Evolutionary conservation across 2,797 vertebrate species (phyloP).

Genomic region (Sebastiscus tertius): DNA sequence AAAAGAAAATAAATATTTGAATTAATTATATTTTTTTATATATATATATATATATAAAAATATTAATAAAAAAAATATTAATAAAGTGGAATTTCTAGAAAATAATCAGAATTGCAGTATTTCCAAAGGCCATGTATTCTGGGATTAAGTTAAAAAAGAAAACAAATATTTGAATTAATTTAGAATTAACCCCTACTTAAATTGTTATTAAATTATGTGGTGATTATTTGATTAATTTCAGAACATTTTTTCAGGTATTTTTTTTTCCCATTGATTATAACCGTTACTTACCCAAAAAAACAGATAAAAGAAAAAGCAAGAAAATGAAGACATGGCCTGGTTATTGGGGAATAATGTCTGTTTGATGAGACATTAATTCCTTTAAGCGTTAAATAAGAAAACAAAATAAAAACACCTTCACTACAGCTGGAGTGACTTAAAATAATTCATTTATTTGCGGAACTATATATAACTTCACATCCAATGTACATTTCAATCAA

Average conservation of each 20-base stretch:
- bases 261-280: neutral
- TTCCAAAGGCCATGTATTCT: neutral
- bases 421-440: conserved; percentile 45
- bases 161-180: neutral
- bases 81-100: neutral
- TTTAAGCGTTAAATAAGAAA: neutral
- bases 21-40: too few relatives aligned
- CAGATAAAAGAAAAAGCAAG: neutral
- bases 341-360: neutral
- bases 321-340: neutral
- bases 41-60: too few relatives aligned
- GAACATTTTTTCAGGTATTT: neutral
- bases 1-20: too few relatives aligned
- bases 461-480: conserved; percentile 71
- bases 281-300: neutral
- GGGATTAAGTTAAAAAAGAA: neutral
- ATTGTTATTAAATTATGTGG: neutral
- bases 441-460: conserved; percentile 75
- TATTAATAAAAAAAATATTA: too few relatives aligned
- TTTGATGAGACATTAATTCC: neutral
- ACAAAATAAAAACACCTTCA: neutral
- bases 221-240: neutral
- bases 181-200: neutral
- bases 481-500: conserved; percentile 56
- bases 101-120: neutral